Conservation (phyloP, 2,113 vertebrate genomes). For the Podocnemis expansa region DNA sequence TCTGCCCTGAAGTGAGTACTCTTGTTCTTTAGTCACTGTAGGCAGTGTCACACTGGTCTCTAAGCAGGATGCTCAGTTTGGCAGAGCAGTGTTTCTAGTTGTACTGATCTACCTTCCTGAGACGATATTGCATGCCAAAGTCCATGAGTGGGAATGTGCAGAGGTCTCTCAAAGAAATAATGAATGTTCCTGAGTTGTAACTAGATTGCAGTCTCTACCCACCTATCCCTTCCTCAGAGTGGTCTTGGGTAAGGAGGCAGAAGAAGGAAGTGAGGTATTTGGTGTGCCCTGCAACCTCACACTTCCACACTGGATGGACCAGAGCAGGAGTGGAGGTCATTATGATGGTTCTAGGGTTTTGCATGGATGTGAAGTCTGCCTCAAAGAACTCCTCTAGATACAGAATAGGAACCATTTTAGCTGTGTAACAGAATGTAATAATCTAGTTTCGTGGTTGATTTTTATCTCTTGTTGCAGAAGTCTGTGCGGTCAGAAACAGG, state of each 20-base stretch:
- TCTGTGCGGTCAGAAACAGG: conserved; percentile 56
- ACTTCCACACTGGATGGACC: accelerated
- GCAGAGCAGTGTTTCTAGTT: background rate
- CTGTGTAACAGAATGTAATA: accelerated
- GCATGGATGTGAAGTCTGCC: background rate
- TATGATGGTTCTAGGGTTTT: background rate
- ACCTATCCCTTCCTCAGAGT: background rate
- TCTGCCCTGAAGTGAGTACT: too few relatives aligned
- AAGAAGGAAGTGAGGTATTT: background rate
- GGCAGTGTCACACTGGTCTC: too few relatives aligned
- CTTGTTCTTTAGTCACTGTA: too few relatives aligned
- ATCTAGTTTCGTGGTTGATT: background rate
- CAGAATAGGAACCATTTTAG: accelerated
- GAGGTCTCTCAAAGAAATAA: background rate
- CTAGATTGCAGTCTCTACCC: too few relatives aligned
- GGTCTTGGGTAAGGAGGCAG: background rate
- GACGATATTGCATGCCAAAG: background rate
- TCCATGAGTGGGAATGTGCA: background rate
- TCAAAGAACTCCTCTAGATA: background rate
- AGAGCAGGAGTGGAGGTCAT: background rate
- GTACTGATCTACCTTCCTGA: background rate
- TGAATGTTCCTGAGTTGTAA: background rate
- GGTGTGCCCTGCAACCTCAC: background rate
- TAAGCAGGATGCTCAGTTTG: too few relatives aligned
- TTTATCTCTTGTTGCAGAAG: conserved; percentile 75